A percentile compares a stretch with the other conserved stretches of the same genome.
Conservation (phyloP, 2,797 vertebrate species). For the Hypotaenidia okinawae region DNA sequence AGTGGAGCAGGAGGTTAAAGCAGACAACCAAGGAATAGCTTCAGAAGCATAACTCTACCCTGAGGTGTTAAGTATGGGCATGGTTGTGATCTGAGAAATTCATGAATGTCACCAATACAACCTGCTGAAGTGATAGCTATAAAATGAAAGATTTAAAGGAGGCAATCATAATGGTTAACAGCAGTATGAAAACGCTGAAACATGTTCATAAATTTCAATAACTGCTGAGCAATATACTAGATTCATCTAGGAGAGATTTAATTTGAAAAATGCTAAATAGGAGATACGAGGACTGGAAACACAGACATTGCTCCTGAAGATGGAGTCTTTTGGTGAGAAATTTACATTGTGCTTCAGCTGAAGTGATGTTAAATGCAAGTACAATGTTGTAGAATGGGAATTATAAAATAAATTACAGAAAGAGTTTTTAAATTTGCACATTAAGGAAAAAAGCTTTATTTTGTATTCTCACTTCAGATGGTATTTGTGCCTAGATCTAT, state of each 20-base stretch:
- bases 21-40: neutral
- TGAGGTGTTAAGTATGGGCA: neutral
- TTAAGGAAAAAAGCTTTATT: slow-evolving; percentile 45
- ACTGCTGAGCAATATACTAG: slow-evolving; percentile 47
- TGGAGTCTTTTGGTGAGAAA: slow-evolving; percentile 48
- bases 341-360: slow-evolving; percentile 43
- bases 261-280: slow-evolving; percentile 63
- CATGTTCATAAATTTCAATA: slow-evolving; percentile 64
- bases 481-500: neutral
- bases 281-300: slow-evolving; percentile 27
- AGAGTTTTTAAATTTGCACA: slow-evolving; percentile 24
- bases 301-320: slow-evolving; percentile 27
- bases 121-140: slow-evolving; percentile 45
- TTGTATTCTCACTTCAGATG: slow-evolving; percentile 14
- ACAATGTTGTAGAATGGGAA: slow-evolving; percentile 20
- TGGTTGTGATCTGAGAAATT: neutral
- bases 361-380: slow-evolving; percentile 39
- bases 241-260: slow-evolving; percentile 53
- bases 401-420: slow-evolving; percentile 39
- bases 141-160: slow-evolving; percentile 53
- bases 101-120: slow-evolving; percentile 20
- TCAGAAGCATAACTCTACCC: neutral
- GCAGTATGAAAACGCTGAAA: slow-evolving; percentile 53
- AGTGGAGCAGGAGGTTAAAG: neutral
- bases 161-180: slow-evolving; percentile 55